phyloP scores from a whole-genome alignment of 2,888 invertebrate species.

The Odontothrips loti region DNA sequence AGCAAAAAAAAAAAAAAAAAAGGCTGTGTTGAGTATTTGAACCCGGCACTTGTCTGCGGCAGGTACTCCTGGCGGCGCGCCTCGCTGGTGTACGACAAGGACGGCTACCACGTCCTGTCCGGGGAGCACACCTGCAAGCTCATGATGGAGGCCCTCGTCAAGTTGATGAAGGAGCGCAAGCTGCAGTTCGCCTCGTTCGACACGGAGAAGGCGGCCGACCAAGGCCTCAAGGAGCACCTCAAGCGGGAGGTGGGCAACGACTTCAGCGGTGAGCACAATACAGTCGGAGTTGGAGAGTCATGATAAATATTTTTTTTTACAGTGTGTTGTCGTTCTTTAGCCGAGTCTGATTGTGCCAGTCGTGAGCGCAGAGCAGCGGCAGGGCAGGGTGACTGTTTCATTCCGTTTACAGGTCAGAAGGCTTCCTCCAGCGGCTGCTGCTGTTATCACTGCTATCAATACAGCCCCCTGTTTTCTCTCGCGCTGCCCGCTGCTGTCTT shows the following conservation, averaged over 20 bases:
- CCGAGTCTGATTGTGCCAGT: no score
- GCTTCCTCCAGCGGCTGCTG: no score
- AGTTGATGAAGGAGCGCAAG: slow-evolving; percentile 50
- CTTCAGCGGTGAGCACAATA: slow-evolving; percentile 57
- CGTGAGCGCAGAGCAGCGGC: no score
- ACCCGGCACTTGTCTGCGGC: no score
- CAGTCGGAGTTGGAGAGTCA: no score
- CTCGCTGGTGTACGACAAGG: slow-evolving; percentile 69
- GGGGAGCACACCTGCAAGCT: slow-evolving; percentile 72
- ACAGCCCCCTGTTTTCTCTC: neutral
- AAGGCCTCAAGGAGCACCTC: slow-evolving; percentile 61
- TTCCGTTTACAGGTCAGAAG: no score
- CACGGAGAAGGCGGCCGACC: slow-evolving; percentile 53
- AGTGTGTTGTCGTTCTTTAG: no score
- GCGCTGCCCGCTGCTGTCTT: neutral
- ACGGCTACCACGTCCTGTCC: slow-evolving; percentile 61
- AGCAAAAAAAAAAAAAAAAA: neutral
- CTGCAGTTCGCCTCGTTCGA: slow-evolving; percentile 58
- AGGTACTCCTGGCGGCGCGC: slow-evolving; percentile 71
- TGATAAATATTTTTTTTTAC: no score
- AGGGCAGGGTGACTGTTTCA: no score
- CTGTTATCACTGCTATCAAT: neutral
- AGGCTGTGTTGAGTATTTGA: no score
- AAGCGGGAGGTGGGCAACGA: slow-evolving; percentile 58
- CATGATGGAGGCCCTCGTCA: slow-evolving; percentile 68